Evolutionary conservation across 2,888 invertebrate genomes (phyloP), one percentile per base, ranked within the genome.

Genomic region (Drosophila hamatofila): DNA sequence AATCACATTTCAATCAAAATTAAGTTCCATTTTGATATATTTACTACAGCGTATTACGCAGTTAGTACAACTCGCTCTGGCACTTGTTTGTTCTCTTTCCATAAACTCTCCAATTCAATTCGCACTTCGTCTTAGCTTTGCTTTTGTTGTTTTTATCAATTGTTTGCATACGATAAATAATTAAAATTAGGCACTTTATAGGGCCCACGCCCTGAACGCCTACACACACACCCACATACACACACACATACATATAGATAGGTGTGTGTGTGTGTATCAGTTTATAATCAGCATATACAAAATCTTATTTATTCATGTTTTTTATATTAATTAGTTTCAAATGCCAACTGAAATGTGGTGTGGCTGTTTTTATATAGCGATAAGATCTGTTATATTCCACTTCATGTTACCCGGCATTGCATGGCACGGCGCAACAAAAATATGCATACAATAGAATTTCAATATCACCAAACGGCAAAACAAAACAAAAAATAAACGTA

Each of bases 91-190:
- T 3, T 11, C 11, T 30, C 30, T 30, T 30, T 9, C 30, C 30
- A 30, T 30, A 11, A 7, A 30, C 30, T 11, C 30, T 3, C 11
- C 33, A 55, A 68, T 67, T 54, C 3, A 59, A 68, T 59, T 54
- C 39, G 18, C n/a, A 11, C n/a, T 4, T 16, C 11, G 30, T 23
- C n/a, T 37, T n/a, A 14, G 46, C 23, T 8, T 21, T 49, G 49
- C 18, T 49, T 30, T 21, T 30, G 18, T 49, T n/a, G n/a, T n/a
- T n/a, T 18, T 75, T 83, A 72, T 83, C 75, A 72, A 35, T 57
- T 81, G 63, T 80, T 83, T 62, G 27, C 83, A 57, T 55, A 69
- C 73, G 81, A 78, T 81, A 86, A 76, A 72, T 65, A 67, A 48
- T 58, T 18, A 37, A 44, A 61, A 46, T 63, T 60, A 37, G 44